phyloP scores from a whole-genome alignment of 2,888 invertebrate genomes.

The Chorisops tibialis region DNA sequence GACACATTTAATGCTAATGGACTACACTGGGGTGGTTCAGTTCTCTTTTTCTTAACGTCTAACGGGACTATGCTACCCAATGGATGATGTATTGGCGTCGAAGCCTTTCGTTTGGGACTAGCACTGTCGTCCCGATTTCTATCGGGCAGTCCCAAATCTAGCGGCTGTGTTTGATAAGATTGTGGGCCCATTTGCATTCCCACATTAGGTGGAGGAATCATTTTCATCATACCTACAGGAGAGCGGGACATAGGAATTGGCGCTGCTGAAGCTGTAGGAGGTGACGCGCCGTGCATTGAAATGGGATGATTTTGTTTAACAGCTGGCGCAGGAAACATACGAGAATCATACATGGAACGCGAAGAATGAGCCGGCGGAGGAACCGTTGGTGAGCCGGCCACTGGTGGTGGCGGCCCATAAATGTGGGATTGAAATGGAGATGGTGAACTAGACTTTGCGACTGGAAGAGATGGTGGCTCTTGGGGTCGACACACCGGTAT shows the following conservation, averaged over 20 bases:
- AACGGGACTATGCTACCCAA: conserved; percentile 54
- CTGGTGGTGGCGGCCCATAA: conserved; percentile 54
- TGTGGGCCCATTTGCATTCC: conserved; percentile 47
- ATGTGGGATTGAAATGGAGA: conserved; percentile 47
- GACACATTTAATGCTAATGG: conserved; percentile 34
- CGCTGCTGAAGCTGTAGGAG: conserved; percentile 52
- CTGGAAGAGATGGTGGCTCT: conserved; percentile 40
- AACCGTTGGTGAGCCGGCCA: conserved; percentile 51
- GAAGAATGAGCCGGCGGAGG: conserved; percentile 60
- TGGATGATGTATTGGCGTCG: conserved; percentile 55
- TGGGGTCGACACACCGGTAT: conserved; percentile 56
- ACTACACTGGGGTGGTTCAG: conserved; percentile 52
- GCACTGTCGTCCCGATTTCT: conserved; percentile 41
- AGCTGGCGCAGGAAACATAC: conserved; percentile 40
- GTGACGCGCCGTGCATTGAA: conserved; percentile 55
- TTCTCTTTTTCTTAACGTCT: conserved; percentile 64
- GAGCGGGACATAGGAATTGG: conserved; percentile 46
- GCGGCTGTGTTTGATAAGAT: conserved; percentile 70
- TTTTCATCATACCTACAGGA: conserved; percentile 45
- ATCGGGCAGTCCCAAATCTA: conserved; percentile 68
- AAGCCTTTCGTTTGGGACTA: conserved; percentile 64
- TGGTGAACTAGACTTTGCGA: conserved; percentile 58
- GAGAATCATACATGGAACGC: conserved; percentile 41
- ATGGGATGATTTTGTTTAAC: conserved; percentile 35
- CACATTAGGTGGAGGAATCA: conserved; percentile 45